Base-by-base conservation (phyloP, 2,888 invertebrate species). In the Chrysomela aeneicollis region DNA sequence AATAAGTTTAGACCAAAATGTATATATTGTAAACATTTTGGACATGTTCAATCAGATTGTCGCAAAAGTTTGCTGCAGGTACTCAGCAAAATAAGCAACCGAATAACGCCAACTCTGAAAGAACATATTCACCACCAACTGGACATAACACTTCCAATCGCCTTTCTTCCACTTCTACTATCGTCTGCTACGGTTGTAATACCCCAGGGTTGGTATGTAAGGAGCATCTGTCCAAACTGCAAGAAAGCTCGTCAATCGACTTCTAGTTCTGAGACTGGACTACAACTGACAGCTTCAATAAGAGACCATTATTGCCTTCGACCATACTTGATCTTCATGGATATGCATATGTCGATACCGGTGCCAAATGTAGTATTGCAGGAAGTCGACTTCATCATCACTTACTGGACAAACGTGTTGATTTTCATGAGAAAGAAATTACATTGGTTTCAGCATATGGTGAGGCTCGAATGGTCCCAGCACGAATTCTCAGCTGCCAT, bases 341-440 rank as follows among this genome's bases (percentile, higher is more conserved):
- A 17, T 61, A 52, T 17, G 70, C 70, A 1, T 61, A 64, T 57
- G 53, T 68, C 4, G 70, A 70, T 35, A 59, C 68, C n/a, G 70
- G 68, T 52, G 69, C 67, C n/a, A 61, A 46, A 15, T 46, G 64
- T 21, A 61, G 30, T 53, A 53, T 37, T n/a, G 32, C 35, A 35
- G 12, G 35, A 10, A 10, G 35, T n/a, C n/a, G n/a, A n/a, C n/a
- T n/a, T n/a, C n/a, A n/a, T n/a, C n/a, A n/a, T n/a, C 65, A 63
- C 32, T 54, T 67, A 17, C 17, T 35, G 30, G 30, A 46, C 9
- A 17, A 59, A 37, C 37, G 55, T 46, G 19, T 26, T 15, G 15
- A 46, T 17, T 61, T 51, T 22, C 30, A 26, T n/a, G 10, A 37
- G 3, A 52, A 52, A 30, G 42, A 53, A 2, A 62, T 62, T 57